Percentiles rank a stretch among this genome's conserved stretches.
phyloP scores from a whole-genome alignment of 2,888 invertebrate species.

The Andrena minutula region DNA sequence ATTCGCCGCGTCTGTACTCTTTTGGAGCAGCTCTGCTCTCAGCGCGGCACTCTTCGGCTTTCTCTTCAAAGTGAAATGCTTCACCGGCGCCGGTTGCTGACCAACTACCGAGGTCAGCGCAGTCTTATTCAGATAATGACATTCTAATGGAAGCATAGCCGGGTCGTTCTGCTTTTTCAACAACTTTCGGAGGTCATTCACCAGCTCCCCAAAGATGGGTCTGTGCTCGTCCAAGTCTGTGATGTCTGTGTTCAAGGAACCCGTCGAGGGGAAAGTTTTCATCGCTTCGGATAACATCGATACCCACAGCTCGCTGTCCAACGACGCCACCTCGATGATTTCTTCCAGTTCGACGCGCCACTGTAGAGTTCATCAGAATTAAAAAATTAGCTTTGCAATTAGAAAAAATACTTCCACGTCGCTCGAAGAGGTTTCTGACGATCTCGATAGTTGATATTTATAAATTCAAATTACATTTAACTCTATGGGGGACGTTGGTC shows the following conservation, averaged over 20 bases:
- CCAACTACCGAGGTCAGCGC: constrained; percentile 95
- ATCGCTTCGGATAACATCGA: constrained; percentile 98
- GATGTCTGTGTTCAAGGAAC: constrained; percentile 95
- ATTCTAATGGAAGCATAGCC: constrained; percentile 96
- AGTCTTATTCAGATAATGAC: constrained; percentile 97
- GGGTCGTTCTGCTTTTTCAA: constrained; percentile 94
- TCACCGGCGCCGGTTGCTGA: constrained; percentile 92
- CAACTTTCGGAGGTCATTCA: constrained; percentile 93
- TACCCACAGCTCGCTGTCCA: constrained; percentile 98
- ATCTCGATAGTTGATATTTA: neutral
- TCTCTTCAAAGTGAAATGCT: constrained; percentile 96
- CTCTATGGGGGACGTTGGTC: neutral
- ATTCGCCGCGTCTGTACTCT: constrained; percentile 95
- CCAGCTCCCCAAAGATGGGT: constrained; percentile 95
- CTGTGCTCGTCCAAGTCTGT: constrained; percentile 95
- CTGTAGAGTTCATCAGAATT: constrained; percentile 86
- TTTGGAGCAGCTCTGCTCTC: constrained; percentile 95
- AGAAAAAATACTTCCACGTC: constrained; percentile 1
- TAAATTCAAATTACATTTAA: neutral
- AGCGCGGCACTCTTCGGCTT: constrained; percentile 98
- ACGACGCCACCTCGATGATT: constrained; percentile 96
- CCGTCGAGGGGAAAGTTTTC: constrained; percentile 96
- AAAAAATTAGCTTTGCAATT: constrained; percentile 15
- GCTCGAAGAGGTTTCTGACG: neutral
- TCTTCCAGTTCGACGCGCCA: constrained; percentile 97